Conservation (phyloP, 2,113 vertebrate species). For the human (Homo sapiens) region GRCh38 chr13:81116001-81116500, state of each 20-base stretch:
- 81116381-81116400: neutral
- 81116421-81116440: neutral
- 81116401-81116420: neutral
- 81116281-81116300: neutral
- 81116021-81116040: neutral
- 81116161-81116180: neutral
- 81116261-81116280: neutral
- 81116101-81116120: neutral
- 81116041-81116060: neutral
- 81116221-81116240: neutral
- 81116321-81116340: neutral
- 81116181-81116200: neutral
- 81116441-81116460: neutral
- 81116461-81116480: neutral
- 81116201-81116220: neutral
- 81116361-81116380: neutral
- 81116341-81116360: neutral
- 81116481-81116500: neutral
- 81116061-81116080: neutral
- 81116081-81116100: neutral
- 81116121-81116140: neutral
- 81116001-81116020: neutral
- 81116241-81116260: neutral
- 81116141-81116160: neutral
- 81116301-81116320: neutral